These are phyloP conservation scores for Cebus imitator DNA, from an alignment of 2,113 vertebrate species.

Conservation along the genomic window DNA sequence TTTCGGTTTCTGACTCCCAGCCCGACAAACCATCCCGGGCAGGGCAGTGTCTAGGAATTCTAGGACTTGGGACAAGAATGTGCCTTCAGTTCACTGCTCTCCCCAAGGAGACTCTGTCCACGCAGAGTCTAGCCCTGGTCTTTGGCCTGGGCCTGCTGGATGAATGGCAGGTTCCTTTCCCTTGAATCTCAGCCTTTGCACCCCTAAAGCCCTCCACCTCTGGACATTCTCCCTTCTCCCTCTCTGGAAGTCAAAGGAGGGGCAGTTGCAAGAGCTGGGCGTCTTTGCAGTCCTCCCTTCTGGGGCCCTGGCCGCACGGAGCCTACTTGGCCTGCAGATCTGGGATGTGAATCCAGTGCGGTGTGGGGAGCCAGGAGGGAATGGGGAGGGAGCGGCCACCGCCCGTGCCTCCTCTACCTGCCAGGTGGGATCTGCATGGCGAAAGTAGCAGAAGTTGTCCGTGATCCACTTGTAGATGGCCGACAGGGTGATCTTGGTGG, in stretches of 20 bases:
- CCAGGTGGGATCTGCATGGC: slow-evolving; percentile 96
- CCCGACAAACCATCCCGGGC: background rate
- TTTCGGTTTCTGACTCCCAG: background rate
- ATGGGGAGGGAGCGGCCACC: background rate
- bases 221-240: background rate
- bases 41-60: slow-evolving; percentile 54
- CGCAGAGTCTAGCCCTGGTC: background rate
- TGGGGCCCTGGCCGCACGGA: background rate
- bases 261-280: background rate
- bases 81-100: background rate
- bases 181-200: background rate
- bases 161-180: background rate
- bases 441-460: slow-evolving; percentile 97
- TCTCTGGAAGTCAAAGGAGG: background rate
- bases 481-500: slow-evolving; percentile 94
- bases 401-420: slow-evolving; percentile 85
- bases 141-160: background rate
- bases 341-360: background rate
- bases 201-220: background rate
- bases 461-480: slow-evolving; percentile 98
- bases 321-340: background rate
- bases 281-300: background rate
- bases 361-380: background rate
- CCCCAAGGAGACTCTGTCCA: background rate
- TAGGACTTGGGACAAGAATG: slow-evolving; percentile 52